Percentiles rank a stretch among this genome's conserved stretches.
These are phyloP conservation scores for Palythoa heliodiscus DNA, from an alignment of 92 coral and sea anemone genomes.

Conservation along the genomic window DNA sequence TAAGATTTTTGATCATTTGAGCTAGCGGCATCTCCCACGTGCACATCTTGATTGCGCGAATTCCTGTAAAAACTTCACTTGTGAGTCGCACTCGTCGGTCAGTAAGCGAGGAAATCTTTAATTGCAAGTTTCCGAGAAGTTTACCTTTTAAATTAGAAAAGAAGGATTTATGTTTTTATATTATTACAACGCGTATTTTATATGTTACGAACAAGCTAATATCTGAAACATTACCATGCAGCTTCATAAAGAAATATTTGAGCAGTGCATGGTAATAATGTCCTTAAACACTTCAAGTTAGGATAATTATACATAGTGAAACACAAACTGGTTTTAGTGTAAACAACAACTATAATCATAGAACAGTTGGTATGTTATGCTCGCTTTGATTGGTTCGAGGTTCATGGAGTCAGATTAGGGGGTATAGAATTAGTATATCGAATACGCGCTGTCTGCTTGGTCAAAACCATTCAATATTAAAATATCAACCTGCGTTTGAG, in stretches of 20 bases:
- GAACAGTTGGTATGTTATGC: too few species aligned
- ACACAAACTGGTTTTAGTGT: too few species aligned
- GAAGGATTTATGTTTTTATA: background rate
- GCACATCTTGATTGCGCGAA: slow-evolving; percentile 42
- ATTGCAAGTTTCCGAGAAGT: slow-evolving; percentile 32
- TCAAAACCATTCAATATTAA: too few species aligned
- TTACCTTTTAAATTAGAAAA: slow-evolving; percentile 5
- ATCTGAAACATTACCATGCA: background rate
- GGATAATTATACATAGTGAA: too few species aligned
- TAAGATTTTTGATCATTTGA: slow-evolving; percentile 20
- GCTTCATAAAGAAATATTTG: background rate
- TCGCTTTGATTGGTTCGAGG: too few species aligned
- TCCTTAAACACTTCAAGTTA: too few species aligned
- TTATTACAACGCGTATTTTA: background rate
- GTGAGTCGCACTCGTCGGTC: slow-evolving; percentile 43
- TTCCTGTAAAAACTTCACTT: slow-evolving; percentile 29
- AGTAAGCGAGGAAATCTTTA: slow-evolving; percentile 17
- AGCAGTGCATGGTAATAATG: too few species aligned
- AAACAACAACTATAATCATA: too few species aligned
- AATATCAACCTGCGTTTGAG: too few species aligned
- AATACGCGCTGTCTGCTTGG: too few species aligned
- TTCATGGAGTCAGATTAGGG: too few species aligned
- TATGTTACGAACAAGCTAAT: background rate
- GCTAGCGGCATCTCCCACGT: slow-evolving; percentile 29
- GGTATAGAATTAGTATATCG: too few species aligned